These are phyloP conservation scores for Onychomys leucogaster DNA, from an alignment of 2,797 vertebrate species.

Conservation along the genomic window DNA sequence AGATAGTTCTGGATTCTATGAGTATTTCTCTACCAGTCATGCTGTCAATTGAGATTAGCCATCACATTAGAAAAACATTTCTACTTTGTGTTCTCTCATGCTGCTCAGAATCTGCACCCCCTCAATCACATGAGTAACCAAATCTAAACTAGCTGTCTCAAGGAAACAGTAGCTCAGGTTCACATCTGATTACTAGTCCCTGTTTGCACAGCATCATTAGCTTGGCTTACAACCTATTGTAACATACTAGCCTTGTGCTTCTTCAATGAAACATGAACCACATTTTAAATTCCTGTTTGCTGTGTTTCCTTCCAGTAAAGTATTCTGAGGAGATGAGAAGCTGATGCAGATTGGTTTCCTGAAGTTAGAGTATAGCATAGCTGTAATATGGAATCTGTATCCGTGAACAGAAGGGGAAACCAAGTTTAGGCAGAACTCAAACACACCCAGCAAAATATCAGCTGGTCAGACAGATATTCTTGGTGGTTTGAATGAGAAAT, in stretches of 20 bases:
- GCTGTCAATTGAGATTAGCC: neutral
- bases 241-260: neutral
- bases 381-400: neutral
- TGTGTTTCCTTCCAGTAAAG: neutral
- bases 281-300: constrained; percentile 36
- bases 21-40: neutral
- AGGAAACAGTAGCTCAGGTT: neutral
- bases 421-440: constrained; percentile 47
- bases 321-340: constrained; percentile 23
- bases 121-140: neutral
- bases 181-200: constrained; percentile 22
- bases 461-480: neutral
- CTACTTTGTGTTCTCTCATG: neutral
- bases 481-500: neutral
- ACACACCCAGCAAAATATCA: constrained; percentile 22
- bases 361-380: neutral
- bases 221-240: neutral
- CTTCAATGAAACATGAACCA: neutral
- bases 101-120: neutral
- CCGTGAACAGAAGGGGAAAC: neutral
- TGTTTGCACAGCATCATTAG: neutral
- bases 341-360: neutral
- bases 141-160: neutral
- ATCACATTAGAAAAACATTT: constrained; percentile 17
- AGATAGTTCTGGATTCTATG: neutral